A percentile compares a stretch with the other conserved stretches of the same genome.
Evolutionary conservation across 2,113 vertebrate genomes (phyloP).

Genomic region (Neodon shergylaensis): DNA sequence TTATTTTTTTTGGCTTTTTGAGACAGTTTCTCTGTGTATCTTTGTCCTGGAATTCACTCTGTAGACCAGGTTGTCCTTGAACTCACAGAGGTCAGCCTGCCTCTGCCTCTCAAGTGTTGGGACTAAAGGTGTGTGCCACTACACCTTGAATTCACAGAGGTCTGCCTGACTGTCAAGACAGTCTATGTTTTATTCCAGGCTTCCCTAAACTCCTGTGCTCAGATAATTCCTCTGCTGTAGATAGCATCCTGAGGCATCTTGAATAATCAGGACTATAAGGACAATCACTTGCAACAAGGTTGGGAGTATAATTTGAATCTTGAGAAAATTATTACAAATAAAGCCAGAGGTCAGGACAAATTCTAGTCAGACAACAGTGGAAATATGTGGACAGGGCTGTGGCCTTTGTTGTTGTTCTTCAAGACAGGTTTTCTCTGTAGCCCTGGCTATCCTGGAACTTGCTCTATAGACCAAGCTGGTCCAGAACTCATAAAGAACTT

Average conservation of each 20-base stretch:
- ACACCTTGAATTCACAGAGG: too few species aligned
- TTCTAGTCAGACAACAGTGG: background rate
- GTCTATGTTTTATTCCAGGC: background rate
- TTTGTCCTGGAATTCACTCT: too few species aligned
- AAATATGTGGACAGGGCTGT: background rate
- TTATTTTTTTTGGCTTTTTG: too few species aligned
- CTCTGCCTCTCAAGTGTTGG: too few species aligned
- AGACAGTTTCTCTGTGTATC: too few species aligned
- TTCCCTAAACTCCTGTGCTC: background rate
- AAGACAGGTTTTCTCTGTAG: background rate
- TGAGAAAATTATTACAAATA: conserved; percentile 49
- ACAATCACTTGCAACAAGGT: background rate
- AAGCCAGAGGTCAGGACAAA: conserved; percentile 23
- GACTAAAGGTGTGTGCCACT: too few species aligned
- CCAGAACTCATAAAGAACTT: background rate
- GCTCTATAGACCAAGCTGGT: background rate
- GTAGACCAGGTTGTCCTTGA: too few species aligned
- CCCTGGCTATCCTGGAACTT: background rate
- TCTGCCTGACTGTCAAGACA: background rate
- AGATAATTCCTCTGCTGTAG: background rate
- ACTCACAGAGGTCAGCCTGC: too few species aligned
- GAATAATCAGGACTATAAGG: background rate
- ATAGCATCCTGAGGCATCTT: too few species aligned
- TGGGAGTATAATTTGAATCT: conserved; percentile 27
- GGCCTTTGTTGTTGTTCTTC: background rate